Conservation (phyloP, 2,113 vertebrate species). For the Nerophis ophidion region DNA sequence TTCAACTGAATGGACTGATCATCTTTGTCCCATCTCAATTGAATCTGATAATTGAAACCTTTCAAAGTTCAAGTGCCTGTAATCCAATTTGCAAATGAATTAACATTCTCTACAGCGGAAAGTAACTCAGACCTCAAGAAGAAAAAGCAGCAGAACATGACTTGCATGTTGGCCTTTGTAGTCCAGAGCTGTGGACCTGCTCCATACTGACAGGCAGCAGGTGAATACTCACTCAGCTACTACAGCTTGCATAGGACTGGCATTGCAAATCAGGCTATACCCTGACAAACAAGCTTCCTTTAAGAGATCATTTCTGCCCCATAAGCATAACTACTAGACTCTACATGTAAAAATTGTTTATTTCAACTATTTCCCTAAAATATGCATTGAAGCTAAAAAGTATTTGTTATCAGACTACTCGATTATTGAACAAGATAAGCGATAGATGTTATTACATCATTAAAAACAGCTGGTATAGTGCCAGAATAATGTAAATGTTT, state of each 20-base stretch:
- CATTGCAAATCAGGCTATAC: constrained; percentile 9
- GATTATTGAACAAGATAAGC: background rate
- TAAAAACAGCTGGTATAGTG: background rate
- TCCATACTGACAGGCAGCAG: constrained; percentile 32
- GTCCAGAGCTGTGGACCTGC: constrained; percentile 25
- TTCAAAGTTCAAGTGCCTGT: constrained; percentile 4
- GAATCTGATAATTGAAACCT: constrained; percentile 5
- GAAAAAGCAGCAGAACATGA: constrained; percentile 43
- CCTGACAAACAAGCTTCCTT: too few relatives aligned
- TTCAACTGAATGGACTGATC: constrained; percentile 10
- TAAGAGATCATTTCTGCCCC: background rate
- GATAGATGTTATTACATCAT: too few relatives aligned
- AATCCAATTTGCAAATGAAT: constrained; percentile 24
- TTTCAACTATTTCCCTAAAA: too few relatives aligned
- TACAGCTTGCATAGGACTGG: constrained; percentile 31
- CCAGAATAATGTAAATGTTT: background rate
- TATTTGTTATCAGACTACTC: too few relatives aligned
- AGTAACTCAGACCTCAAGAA: constrained; percentile 38
- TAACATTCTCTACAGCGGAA: constrained; percentile 27
- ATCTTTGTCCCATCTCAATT: constrained; percentile 12
- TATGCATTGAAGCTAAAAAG: too few relatives aligned
- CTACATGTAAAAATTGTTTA: background rate
- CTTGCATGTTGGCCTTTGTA: constrained; percentile 48
- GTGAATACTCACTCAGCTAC: constrained; percentile 32
- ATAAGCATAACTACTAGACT: background rate